Evolutionary conservation across 2,888 invertebrate genomes (phyloP), one percentile per base, ranked within the genome.

Genomic region (Phortica okadai): DNA sequence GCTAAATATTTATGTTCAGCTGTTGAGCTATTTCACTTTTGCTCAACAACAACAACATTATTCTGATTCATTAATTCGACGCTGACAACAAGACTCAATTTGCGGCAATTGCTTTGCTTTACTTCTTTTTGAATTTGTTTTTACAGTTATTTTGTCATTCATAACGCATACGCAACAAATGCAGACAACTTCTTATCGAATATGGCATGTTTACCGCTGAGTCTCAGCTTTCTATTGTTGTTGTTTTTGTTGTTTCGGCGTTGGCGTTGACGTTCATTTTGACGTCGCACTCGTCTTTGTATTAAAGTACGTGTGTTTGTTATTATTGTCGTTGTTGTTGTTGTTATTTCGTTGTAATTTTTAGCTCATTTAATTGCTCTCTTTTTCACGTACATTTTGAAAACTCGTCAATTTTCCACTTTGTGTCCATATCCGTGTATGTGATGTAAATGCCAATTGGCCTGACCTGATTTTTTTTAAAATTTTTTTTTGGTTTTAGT

Each of bases 161-260:
- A 79, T 56, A 69, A 45, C 73, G 72, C 75, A 70, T 67, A 73
- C 76, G 69, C 69, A 76, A 83, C 45, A 69, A 72, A 54, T 72
- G 70, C 56, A 72, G 85, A 78, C 83, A 16, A 62, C 62, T 82
- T 50, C 56, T 72, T 72, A 72, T 56, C 54, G 54, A 50, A 70
- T 54, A 70, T 54, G 58, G 75, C 33, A 42, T 81, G 21, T 21
- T 21, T 21, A 21, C 21, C 21, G 21, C 21, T 21, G 80, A 78
- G 84, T 83, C 83, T 81, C 78, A 83, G 86, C 85, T 86, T 86
- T 86, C 85, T 72, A 80, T 86, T 85, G 80, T 82, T 82, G 82
- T 77, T 54, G 7, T 76, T 76, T 54, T 79, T 14, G 50, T 50
- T 14, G 14, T 50, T 50, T 45, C 77, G 77, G 74, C 78, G 83